Base-by-base conservation (phyloP, 2,797 vertebrate genomes). In the Galagoides demidoff region DNA sequence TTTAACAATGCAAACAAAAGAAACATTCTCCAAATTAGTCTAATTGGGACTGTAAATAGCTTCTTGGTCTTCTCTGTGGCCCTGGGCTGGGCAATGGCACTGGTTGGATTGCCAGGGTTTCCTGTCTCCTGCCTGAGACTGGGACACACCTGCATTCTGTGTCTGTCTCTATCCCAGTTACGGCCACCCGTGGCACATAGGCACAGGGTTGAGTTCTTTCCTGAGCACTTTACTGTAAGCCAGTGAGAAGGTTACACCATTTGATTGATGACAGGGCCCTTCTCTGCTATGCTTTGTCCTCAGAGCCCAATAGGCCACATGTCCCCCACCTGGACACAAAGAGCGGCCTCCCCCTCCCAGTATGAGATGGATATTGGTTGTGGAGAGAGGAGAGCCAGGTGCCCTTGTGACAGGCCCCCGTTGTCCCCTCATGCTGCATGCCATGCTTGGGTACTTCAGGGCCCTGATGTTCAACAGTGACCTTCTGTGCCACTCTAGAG, bases 11-110 rank as follows among this genome's bases (percentile, higher is more conserved):
- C 31, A 45, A 31, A 76, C 7, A 97, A 97, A 98, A 96, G 84
- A 90, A 94, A 96, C 37, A 74, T 52, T 43, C 25, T 77, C 96
- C 96, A 95, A 98, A 97, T 96, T 97, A 86, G n/a, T n/a, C 27
- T 16, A 52, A 43, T 20, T 22, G 89, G 55, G 76, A 6, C 9
- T 70, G 81, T 90, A 95, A 92, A 95, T 87, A 96, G 96, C 94
- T 95, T 97, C 95, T 95, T 97, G 97, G 94, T 22, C 64, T 61
- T 39, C 10, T 27, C 27, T 19, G 8, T 4, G 31, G 45, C 59
- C 52, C 11, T 2, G n/a, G n/a, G 34, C 1, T 19, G 25, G 37
- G 43, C 70, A 29, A 1, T 49, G 85, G 23, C 20, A 0, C 9
- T 0, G 5, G 92, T 34, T 25, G 20, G 14, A 29, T 25, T 5